Evolutionary conservation across 2,888 invertebrate species (phyloP), one percentile per base, ranked within the genome.

Genomic region (Caenorhabditis angaria): DNA sequence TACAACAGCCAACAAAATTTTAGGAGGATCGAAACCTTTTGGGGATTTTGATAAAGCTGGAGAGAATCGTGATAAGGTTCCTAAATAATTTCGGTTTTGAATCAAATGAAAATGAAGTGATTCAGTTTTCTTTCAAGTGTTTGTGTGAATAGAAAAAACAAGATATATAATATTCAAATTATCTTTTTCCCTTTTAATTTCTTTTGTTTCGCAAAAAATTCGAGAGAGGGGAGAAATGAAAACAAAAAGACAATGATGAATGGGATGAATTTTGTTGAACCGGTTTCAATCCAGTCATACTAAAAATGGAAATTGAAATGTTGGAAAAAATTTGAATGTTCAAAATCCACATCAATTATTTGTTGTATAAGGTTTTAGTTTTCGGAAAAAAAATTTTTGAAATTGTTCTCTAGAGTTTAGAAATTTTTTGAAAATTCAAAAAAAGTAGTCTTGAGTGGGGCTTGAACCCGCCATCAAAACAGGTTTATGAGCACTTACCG

Each of bases 131-230:
- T 6, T 35, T 10, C 35, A 10, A 10, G 6, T 35, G 35, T 10
- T 35, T 35, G 35, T 10, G 14, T 35, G 35, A 35, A 35, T 6
- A 18, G 41, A 41, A 41, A 41, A 41, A 41, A 41, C 41, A 41
- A 41, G 41, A 41, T 41, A 41, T 41, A 41, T 41, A 41, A 41
- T 41, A 41, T 41, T 41, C 41, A 41, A 41, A 41, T 41, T 41
- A 18, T 41, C 41, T 41, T 14, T 6, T 41, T 18, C 18, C 18
- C 18, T 41, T 14, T 14, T 41, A 12, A 41, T 41, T 41, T 41
- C 41, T 41, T 41, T 41, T 41, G 41, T 41, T 14, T 41, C 10
- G 18, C 18, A 18, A 18, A 41, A 41, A 41, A 41, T 12, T 41
- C 41, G 41, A 41, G 41, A 41, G 41, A n/a, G n/a, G n/a, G n/a